A percentile compares a stretch with the other conserved stretches of the same genome.
phyloP scores from a whole-genome alignment of 2,113 vertebrate genomes.

The Cyphomyrus discorhynchus region DNA sequence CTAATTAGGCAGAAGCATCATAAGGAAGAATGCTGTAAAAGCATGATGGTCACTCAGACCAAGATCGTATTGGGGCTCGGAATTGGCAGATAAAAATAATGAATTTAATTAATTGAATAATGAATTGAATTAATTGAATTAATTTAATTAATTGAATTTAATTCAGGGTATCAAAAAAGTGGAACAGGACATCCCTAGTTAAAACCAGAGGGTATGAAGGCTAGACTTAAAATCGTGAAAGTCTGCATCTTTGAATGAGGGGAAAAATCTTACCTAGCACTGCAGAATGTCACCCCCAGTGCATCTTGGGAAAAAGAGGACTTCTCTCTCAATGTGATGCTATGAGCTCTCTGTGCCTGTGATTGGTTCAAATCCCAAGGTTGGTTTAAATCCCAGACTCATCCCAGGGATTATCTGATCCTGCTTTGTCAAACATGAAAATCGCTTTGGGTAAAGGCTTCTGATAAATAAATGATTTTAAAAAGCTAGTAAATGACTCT shows the following conservation, averaged over 20 bases:
- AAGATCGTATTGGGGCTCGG: background rate
- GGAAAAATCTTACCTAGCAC: background rate
- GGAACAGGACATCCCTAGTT: background rate
- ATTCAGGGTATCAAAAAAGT: background rate
- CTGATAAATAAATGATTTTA: background rate
- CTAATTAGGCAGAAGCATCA: background rate
- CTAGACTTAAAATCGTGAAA: background rate
- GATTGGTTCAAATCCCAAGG: background rate
- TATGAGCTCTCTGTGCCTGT: background rate
- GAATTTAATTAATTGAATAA: no score
- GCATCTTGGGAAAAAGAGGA: background rate
- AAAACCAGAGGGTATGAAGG: background rate
- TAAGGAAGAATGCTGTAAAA: background rate
- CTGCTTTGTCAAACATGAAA: background rate
- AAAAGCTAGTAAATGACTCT: background rate
- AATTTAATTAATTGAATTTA: no score
- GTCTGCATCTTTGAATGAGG: background rate
- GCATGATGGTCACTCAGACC: background rate
- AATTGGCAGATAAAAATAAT: background rate
- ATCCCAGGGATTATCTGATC: background rate
- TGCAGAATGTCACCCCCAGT: background rate
- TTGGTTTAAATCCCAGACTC: background rate
- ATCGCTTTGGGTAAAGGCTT: background rate
- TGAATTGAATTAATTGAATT: no score
- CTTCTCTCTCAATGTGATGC: background rate